Evolutionary conservation across 2,888 invertebrate genomes (phyloP), one percentile per base, ranked within the genome.

Genomic region (Adelognathus sp.): DNA sequence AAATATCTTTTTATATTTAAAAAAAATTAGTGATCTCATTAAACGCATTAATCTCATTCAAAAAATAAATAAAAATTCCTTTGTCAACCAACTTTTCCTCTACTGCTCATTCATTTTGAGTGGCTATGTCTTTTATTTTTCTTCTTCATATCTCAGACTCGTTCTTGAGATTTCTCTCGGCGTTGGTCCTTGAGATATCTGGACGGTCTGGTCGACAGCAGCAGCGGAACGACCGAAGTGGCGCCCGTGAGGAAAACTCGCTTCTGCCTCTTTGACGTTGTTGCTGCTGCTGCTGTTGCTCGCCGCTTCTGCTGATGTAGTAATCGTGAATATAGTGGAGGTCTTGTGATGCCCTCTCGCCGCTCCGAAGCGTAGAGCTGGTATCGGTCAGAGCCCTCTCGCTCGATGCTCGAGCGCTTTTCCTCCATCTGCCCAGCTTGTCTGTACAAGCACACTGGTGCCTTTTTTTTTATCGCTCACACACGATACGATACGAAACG

Each of bases 341-440:
- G 54, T 52, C 56, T 74, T 63, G 63, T 70, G 70, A 77, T 70
- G 63, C 44, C 66, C 54, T 70, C 70, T 63, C 74, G 66, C 76
- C 70, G 73, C 69, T 58, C 72, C 67, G 76, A 69, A 75, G 70
- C 82, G 76, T 77, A 80, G 78, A 83, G 82, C 76, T 76, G 79
- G 82, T 87, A 86, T 87, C 87, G 87, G 86, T 87, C 87, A 87
- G 83, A 87, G 84, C 84, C 84, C 86, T 71, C 82, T 61, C 61
- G 58, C 27, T 61, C 61, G 31, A 21, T n/a, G n/a, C 50, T 21
- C 4, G 50, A 50, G 21, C 21, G 21, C 21, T 46, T 66, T 36
- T 36, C 66, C 66, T 75, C 54, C 54, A 69, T 54, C 41, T 36
- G 66, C 52, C 27, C 52, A 56, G 52, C 56, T 67, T 36, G 11